Percentiles rank a stretch among this genome's conserved stretches.
phyloP scores from a whole-genome alignment of 1,140 invertebrate genomes.

The Temnothorax nylanderi region DNA sequence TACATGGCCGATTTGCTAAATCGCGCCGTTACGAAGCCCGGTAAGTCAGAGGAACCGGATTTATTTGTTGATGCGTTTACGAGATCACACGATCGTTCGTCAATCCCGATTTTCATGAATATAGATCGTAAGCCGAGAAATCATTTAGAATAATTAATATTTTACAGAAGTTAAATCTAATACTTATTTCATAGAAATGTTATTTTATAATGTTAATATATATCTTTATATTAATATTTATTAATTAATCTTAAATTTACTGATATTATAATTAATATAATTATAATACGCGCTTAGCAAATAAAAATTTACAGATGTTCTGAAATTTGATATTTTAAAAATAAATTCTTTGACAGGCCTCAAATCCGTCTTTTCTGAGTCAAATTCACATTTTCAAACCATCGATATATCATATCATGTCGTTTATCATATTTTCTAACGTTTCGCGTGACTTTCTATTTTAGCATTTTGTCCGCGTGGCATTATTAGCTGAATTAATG shows the following conservation, averaged over 20 bases:
- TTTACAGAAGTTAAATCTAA: no score
- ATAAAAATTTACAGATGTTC: neutral
- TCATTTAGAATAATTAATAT: neutral
- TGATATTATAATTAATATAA: neutral
- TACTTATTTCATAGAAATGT: no score
- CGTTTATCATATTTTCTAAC: neutral
- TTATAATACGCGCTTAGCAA: neutral
- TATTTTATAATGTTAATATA: neutral
- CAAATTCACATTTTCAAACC: neutral
- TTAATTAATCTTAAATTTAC: neutral
- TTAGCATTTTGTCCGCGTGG: neutral
- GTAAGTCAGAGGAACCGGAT: neutral
- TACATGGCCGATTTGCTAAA: slow-evolving; percentile 38
- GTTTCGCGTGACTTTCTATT: neutral
- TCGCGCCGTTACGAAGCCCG: neutral
- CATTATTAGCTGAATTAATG: slow-evolving; percentile 38
- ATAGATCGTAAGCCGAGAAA: neutral
- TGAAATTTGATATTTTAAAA: neutral
- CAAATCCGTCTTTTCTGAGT: neutral
- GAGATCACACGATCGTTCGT: neutral
- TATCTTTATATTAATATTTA: neutral
- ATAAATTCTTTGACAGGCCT: neutral
- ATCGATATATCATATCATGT: neutral
- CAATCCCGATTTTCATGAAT: neutral
- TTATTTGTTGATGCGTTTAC: neutral